phyloP scores from a whole-genome alignment of 2,113 vertebrate species.

The Macaca mulatta region DNA sequence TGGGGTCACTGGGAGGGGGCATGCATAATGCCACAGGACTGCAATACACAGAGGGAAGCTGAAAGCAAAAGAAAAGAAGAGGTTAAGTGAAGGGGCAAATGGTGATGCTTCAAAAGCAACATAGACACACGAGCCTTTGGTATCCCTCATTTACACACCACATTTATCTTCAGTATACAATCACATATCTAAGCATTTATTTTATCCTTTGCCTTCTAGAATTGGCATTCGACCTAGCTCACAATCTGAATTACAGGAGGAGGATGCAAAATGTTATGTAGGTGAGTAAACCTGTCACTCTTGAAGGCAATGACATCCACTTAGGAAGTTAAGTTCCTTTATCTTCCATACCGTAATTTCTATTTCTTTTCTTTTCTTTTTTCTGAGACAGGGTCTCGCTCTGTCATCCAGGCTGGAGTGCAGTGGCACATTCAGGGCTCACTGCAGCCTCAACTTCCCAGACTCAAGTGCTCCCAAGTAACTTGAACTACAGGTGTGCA shows the following conservation, averaged over 20 bases:
- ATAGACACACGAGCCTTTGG: rapidly evolving
- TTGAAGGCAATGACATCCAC: background rate
- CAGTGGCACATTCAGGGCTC: too few species aligned
- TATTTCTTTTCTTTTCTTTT: too few species aligned
- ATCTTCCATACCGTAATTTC: background rate
- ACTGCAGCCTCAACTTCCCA: too few species aligned
- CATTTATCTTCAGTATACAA: background rate
- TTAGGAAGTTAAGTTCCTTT: background rate
- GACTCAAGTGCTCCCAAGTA: too few species aligned
- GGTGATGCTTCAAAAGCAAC: background rate
- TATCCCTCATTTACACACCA: rapidly evolving
- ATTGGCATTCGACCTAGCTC: too few species aligned
- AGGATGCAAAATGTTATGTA: background rate
- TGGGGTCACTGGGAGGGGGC: slow-evolving; percentile 56
- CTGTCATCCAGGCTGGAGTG: too few species aligned
- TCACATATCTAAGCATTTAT: background rate
- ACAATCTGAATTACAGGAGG: rapidly evolving
- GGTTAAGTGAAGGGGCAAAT: background rate
- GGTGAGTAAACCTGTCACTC: background rate
- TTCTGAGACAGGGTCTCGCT: too few species aligned
- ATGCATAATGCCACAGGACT: slow-evolving; percentile 56
- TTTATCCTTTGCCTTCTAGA: background rate
- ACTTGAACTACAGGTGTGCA: too few species aligned
- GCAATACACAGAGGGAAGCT: slow-evolving; percentile 46
- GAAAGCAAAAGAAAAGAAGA: background rate